Base-by-base conservation (phyloP, 1,140 invertebrate species). In the Hermatobates lingyangjiaoensis region DNA sequence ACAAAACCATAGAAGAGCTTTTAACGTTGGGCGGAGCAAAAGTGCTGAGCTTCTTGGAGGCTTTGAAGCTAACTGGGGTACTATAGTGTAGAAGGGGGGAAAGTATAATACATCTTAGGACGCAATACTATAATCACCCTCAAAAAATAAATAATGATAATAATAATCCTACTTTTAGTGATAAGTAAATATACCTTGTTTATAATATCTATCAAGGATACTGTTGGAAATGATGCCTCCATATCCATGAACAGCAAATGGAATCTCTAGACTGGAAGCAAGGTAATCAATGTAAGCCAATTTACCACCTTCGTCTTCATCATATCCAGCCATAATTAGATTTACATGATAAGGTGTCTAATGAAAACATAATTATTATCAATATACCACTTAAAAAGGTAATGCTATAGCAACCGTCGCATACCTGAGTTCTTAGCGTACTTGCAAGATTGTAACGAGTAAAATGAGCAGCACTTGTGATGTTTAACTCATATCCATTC, bases 401-500 rank as follows among this genome's bases (percentile, higher is more conserved):
- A n/a, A n/a, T n/a, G n/a, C n/a, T n/a, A n/a, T n/a, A n/a, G n/a
- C n/a, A n/a, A n/a, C n/a, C n/a, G n/a, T n/a, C n/a, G n/a, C 65
- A 66, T 67, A 79, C 89, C 63, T 80, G 75, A 58, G 82, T 89
- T 59, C 96, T 76, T 1, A 99, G 72, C 63, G 84, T 86, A 64
- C 97, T 90, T 3, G 94, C 93, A 49, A 99, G 72, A 68, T 93
- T 94, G 61, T 82, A 78, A 46, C 94, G 76, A 14, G 94, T 94
- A 62, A 92, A 98, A 63, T 82, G 83, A 2, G 93, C 90, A 15
- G 93, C 89, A 23, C 90, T 83, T 59, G 78, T 75, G 1, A 94
- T 89, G 15, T 87, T 87, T 44, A 99, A 66, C 64, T 97, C 93
- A 71, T 98, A 99, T 10, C 88, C 92, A 71, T 98, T 96, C 57